Base-by-base conservation (phyloP, 2,113 vertebrate genomes). In the Dipodomys merriami region DNA sequence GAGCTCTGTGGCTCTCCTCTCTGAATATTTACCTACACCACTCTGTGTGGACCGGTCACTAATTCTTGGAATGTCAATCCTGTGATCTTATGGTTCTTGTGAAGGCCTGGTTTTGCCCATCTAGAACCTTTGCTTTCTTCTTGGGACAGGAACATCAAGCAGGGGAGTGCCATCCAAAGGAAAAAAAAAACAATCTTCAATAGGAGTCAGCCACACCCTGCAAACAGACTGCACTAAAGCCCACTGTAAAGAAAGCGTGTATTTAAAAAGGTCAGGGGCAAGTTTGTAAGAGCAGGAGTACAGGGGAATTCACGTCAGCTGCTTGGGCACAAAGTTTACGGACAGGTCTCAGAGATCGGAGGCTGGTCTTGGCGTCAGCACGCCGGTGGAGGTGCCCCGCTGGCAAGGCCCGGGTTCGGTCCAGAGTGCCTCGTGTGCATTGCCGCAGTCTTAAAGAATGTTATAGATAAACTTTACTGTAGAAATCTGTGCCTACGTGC, bases 381-480 rank as follows among this genome's bases (percentile, higher is more conserved):
- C 46, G 46, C 46, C n/a, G n/a, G n/a, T n/a, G n/a, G n/a, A n/a
- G n/a, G n/a, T n/a, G n/a, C n/a, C n/a, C n/a, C n/a, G n/a, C 39
- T 5, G 35, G 60, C 5, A 3, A 18, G 79, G 33, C 53, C 11
- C 60, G 49, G 12, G 72, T 69, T 68, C 72, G 29, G 30, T 62
- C 64, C 35, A 46, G 35, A 69, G 72, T n/a, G 68, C 49, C 73
- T 83, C 35, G 29, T 49, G n/a, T 74, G 62, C 39, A 89, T 93
- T 78, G 80, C 80, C 13, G 6, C 64, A 62, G 73, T 65, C 80
- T 64, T 71, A 62, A 88, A 71, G 86, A 93, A 93, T 93, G 86
- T 64, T n/a, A 83, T 78, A 89, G 86, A 93, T 88, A 93, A 93
- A 89, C 91, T 77, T 60, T 68, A 33, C 60, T 69, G 16, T 27